Conservation (phyloP, 2,888 invertebrate genomes). For the Clanis bilineata region DNA sequence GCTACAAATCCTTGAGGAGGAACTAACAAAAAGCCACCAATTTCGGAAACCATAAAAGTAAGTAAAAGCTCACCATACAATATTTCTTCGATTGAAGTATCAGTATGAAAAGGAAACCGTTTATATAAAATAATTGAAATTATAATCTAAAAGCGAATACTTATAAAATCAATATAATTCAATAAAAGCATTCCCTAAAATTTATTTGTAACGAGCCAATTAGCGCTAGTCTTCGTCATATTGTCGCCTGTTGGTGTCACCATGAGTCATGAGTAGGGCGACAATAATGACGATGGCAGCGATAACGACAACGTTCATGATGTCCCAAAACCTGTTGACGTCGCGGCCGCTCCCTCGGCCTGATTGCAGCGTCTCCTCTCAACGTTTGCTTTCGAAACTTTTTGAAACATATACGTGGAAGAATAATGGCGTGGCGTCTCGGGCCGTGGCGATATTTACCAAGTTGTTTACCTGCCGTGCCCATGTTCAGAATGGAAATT, state of each 20-base stretch:
- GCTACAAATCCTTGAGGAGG: slow-evolving; percentile 58
- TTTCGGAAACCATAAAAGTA: slow-evolving; percentile 48
- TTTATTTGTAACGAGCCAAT: slow-evolving; percentile 46
- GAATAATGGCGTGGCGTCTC: slow-evolving; percentile 82
- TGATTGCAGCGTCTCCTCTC: slow-evolving; percentile 81
- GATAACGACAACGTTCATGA: slow-evolving; percentile 54
- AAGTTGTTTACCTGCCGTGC: slow-evolving; percentile 99
- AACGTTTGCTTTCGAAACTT: slow-evolving; percentile 77
- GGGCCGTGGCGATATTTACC: slow-evolving; percentile 91
- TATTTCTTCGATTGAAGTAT: slow-evolving; percentile 55
- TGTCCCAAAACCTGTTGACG: slow-evolving; percentile 79
- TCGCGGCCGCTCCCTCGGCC: slow-evolving; percentile 79
- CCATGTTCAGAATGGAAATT: slow-evolving; percentile 99
- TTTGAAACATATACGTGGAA: slow-evolving; percentile 64
- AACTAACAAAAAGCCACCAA: slow-evolving; percentile 61
- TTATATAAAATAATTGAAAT: slow-evolving; percentile 51
- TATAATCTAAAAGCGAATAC: slow-evolving; percentile 51
- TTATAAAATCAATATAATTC: slow-evolving; percentile 46
- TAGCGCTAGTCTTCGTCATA: slow-evolving; percentile 50
- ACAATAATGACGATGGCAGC: slow-evolving; percentile 36
- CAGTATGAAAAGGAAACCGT: slow-evolving; percentile 52
- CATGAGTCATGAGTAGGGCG: background rate
- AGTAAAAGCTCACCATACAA: slow-evolving; percentile 64
- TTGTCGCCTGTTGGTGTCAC: slow-evolving; percentile 7
- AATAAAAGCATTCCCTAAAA: slow-evolving; percentile 61